Conservation (phyloP, 2,113 vertebrate species). For the Zosterops pallidus region DNA sequence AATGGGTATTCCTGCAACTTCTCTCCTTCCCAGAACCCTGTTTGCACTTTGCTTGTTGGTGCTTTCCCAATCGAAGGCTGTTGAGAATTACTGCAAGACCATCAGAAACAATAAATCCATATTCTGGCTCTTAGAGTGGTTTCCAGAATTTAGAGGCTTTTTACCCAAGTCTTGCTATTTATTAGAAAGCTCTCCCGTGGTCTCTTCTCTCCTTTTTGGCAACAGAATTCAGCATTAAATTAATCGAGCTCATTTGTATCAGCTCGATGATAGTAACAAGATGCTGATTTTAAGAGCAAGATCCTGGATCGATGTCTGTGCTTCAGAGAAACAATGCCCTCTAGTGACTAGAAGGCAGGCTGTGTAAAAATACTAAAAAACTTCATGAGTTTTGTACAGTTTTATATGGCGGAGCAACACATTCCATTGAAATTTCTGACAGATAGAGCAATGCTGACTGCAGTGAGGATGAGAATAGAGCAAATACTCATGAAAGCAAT, state of each 20-base stretch:
- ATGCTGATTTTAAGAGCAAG: background rate
- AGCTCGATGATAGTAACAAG: background rate
- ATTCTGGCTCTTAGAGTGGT: background rate
- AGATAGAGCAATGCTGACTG: background rate
- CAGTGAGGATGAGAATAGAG: background rate
- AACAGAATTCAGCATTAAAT: background rate
- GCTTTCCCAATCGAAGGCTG: background rate
- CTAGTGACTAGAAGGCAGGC: background rate
- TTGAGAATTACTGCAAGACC: background rate
- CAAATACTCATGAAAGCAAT: background rate
- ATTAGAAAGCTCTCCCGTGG: background rate
- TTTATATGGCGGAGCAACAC: background rate
- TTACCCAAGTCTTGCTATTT: background rate
- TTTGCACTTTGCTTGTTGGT: background rate
- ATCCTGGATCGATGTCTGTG: fast-evolving
- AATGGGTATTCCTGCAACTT: background rate
- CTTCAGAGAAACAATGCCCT: conserved; percentile 17
- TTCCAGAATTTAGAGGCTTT: background rate
- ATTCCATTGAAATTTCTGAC: background rate
- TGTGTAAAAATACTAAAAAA: background rate
- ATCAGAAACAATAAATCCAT: conserved; percentile 5
- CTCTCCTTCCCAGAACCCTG: background rate
- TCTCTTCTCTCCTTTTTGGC: background rate
- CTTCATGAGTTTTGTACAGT: fast-evolving
- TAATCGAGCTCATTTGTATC: background rate